Percentiles rank a stretch among this genome's conserved stretches.
Conservation (phyloP, 2,888 invertebrate species). For the Mimachlamys varia region DNA sequence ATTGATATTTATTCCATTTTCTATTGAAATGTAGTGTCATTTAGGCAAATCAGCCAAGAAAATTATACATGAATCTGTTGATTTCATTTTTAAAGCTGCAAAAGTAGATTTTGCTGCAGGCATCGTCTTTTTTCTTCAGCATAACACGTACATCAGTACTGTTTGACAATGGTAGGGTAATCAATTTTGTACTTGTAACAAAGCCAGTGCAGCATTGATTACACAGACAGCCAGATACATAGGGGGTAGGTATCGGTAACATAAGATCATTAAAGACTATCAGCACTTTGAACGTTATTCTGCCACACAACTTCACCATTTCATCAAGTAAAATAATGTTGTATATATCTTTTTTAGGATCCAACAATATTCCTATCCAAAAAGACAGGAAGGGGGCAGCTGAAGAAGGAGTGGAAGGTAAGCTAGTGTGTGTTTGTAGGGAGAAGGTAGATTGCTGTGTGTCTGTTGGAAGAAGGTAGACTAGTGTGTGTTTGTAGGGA, state of each 20-base stretch:
- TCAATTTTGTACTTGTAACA: not conserved
- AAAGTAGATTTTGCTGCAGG: not conserved
- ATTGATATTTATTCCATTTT: too few species aligned
- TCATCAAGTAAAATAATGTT: not conserved
- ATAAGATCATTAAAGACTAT: not conserved
- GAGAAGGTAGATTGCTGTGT: too few species aligned
- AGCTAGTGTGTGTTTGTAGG: conserved; percentile 38
- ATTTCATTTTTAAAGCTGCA: not conserved
- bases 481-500: too few species aligned
- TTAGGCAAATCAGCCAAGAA: not conserved
- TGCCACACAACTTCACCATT: not conserved
- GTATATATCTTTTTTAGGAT: conserved; percentile 83
- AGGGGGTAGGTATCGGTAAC: not conserved
- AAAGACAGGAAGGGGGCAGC: conserved; percentile 92
- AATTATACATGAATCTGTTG: not conserved
- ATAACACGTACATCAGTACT: too few species aligned
- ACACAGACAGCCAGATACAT: not conserved
- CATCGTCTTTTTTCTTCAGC: not conserved
- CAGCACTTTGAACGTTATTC: too few species aligned
- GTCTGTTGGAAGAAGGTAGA: too few species aligned
- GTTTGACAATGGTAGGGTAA: not conserved
- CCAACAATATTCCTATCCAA: conserved; percentile 91
- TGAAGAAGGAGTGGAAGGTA: conserved; percentile 90
- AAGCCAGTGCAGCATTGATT: not conserved
- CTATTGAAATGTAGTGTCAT: not conserved